Evolutionary conservation across 1,140 invertebrate species (phyloP), one percentile per base, ranked within the genome.

Genomic region (Coptotermes formosanus): DNA sequence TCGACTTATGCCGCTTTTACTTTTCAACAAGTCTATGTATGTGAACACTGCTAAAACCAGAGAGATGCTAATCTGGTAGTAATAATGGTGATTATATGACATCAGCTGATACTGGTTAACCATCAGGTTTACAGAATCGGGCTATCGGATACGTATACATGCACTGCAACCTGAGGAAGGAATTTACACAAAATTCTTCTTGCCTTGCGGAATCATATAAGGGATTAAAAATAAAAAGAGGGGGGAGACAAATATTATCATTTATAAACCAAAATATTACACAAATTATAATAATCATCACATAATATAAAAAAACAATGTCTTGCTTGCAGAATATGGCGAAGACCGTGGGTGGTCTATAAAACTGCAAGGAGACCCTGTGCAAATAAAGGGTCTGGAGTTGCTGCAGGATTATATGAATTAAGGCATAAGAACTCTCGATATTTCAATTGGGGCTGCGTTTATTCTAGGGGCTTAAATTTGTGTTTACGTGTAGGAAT

Each of bases 301-400:
- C 64, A 30, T 75, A 25, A 75, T 75, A 75, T n/a, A 75, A 75
- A 75, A 75, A 75, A 75, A 75, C 64, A 75, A 75, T 75, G 64
- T 75, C n/a, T 75, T 64, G 59, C 7, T 1, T 64, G 59, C 9
- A 21, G 59, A 64, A 64, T 12, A n/a, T 19, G 59, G 8, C 11
- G 59, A 23, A 64, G 2, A n/a, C 1, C 45, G 14, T 75, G n/a
- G 64, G 30, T 75, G n/a, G 6, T 75, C 64, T n/a, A 30, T 30
- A 30, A 75, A 75, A 75, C n/a, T 75, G 64, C 64, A 75, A 75
- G n/a, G 25, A 1, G 52, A 55, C 52, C 19, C 52, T 4, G 0
- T 4, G 21, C 9, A 55, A 19, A 14, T 75, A 30, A 75, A 12
- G 64, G 64, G 64, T 75, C n/a, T 75, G n/a, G 8, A 75, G 64